Percentiles rank a stretch among this genome's conserved stretches.
Evolutionary conservation across 2,888 invertebrate species (phyloP).

Genomic region (Emesis furor): DNA sequence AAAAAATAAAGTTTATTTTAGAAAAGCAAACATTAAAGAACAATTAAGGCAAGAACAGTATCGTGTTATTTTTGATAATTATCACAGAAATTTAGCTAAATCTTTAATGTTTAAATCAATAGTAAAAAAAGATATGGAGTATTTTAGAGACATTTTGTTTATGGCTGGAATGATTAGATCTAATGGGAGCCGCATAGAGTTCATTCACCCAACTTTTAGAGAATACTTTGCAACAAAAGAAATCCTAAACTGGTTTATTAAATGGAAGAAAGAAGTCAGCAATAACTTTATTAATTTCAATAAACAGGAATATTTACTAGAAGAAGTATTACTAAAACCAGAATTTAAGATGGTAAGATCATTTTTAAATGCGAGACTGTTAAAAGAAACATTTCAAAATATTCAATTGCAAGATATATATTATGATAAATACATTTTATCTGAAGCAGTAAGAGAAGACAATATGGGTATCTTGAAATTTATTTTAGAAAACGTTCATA

Average conservation of each 20-base stretch:
- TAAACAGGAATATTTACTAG: conserved; percentile 17
- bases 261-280: neutral
- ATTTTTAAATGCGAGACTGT: conserved; percentile 21
- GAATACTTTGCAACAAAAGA: conserved; percentile 17
- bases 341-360: conserved; percentile 8
- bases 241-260: conserved; percentile 1
- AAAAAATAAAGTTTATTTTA: conserved; percentile 19
- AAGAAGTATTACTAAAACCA: conserved; percentile 5
- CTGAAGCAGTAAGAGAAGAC: neutral
- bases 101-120: neutral
- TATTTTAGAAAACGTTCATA: neutral
- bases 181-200: neutral
- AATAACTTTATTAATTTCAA: neutral
- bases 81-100: conserved; percentile 12
- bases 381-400: conserved; percentile 7
- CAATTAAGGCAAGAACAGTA: conserved; percentile 8
- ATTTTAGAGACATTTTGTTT: conserved; percentile 14
- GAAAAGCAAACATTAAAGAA: conserved; percentile 8
- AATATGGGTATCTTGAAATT: neutral
- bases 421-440: neutral
- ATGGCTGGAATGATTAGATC: conserved; percentile 9
- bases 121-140: conserved; percentile 11
- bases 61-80: neutral
- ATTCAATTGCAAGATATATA: conserved; percentile 15
- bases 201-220: conserved; percentile 22